Evolutionary conservation across 2,113 vertebrate species (phyloP), one percentile per base, ranked within the genome.

Genomic region (Callaeas wilsoni): DNA sequence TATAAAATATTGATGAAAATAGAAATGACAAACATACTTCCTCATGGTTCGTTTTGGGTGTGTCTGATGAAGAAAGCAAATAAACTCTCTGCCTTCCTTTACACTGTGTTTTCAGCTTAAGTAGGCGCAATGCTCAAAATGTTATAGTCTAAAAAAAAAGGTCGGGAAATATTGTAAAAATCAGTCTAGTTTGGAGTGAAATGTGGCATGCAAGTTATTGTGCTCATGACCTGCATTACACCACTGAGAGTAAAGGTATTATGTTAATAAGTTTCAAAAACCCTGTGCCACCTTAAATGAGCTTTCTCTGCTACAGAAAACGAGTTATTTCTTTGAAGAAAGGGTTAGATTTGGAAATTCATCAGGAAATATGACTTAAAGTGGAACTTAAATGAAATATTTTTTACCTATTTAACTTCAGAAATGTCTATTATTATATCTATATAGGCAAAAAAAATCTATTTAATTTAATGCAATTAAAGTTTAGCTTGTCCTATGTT

Each of bases 401-500:
- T 97, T 94, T 94, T 95, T 91, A 95, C 86, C 62, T 49, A 87
- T 90, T 94, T 97, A 84, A 94, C 78, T 90, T 90, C 77, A 93
- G 94, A 95, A 95, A 94, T 91, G 35, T 96, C 95, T 97, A 75
- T 84, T 88, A 78, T 95, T 97, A 90, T 92, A 81, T 86, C 91
- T 93, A 97, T 94, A 96, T 93, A 94, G 91, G 93, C 86, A 78
- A 87, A 85, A 95, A 93, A 93, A 76, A 78, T 94, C 91, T 71
- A 95, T 96, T 97, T 97, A 97, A 97, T 97, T 97, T 97, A 97
- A 98, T 97, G 96, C 95, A 96, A 95, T 97, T 97, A 95, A 96
- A 97, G 95, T 97, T 98, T 93, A 96, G 93, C 88, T 97, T 98
- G 96, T 97, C 97, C 97, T 94, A n/a, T 47, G 93, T 92, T 97